A percentile compares a stretch with the other conserved stretches of the same genome.
Evolutionary conservation across 2,888 invertebrate species (phyloP).

Genomic region (Netelia melanura): DNA sequence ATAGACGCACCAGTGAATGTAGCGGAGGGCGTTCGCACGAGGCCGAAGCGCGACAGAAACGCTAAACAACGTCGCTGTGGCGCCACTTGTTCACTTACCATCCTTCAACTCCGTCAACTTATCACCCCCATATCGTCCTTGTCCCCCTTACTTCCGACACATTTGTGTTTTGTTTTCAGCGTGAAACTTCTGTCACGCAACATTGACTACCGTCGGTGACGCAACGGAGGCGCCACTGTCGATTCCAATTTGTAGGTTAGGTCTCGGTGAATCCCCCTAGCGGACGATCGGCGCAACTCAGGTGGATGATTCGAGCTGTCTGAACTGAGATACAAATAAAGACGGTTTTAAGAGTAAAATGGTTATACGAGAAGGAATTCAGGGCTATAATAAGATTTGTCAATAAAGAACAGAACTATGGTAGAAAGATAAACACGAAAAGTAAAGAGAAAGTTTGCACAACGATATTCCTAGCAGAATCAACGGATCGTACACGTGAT

Average conservation of each 20-base stretch:
- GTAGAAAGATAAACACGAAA: background rate
- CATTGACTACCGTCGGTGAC: slow-evolving; percentile 69
- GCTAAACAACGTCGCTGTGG: slow-evolving; percentile 78
- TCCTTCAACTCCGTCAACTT: background rate
- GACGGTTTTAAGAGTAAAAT: too few relatives aligned
- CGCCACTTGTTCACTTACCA: slow-evolving; percentile 76
- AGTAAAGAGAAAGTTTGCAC: background rate
- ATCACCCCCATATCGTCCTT: slow-evolving; percentile 8
- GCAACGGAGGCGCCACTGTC: slow-evolving; percentile 53
- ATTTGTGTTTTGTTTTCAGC: slow-evolving; percentile 82
- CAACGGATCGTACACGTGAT: background rate
- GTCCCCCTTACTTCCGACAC: slow-evolving; percentile 81
- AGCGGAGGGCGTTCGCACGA: slow-evolving; percentile 28
- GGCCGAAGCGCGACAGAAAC: slow-evolving; percentile 48
- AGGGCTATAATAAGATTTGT: background rate
- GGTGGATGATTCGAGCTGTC: background rate
- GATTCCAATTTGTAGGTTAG: slow-evolving; percentile 46
- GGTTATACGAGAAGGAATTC: background rate
- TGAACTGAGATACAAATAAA: too few relatives aligned
- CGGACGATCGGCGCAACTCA: background rate
- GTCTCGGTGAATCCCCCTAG: slow-evolving; percentile 1
- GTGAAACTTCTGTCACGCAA: slow-evolving; percentile 74
- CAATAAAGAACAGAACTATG: background rate
- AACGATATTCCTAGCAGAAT: background rate
- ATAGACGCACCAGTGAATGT: slow-evolving; percentile 60